phyloP scores from a whole-genome alignment of 2,888 invertebrate species.

The Helicoverpa assulta region DNA sequence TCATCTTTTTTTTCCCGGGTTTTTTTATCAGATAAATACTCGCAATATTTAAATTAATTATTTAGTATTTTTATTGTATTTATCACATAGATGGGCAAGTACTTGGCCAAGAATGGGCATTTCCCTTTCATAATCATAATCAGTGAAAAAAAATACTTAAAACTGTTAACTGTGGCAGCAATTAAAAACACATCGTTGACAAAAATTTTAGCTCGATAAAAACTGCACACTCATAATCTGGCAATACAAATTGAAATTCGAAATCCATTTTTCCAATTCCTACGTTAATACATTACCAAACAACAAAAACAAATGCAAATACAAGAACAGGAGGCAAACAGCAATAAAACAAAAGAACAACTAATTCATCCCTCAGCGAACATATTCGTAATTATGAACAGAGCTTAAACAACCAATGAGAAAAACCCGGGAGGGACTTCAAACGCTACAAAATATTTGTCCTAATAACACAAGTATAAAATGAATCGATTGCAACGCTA shows the following conservation, averaged over 20 bases:
- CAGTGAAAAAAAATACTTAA: too few species aligned
- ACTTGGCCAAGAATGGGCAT: accelerated
- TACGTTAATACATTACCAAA: not conserved
- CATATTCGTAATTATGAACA: conserved; percentile 52
- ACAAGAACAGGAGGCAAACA: conserved; percentile 18
- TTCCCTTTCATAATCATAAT: too few species aligned
- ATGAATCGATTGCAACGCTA: conserved; percentile 73
- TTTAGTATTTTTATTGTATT: too few species aligned
- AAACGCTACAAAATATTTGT: conserved; percentile 64
- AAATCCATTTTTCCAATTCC: not conserved
- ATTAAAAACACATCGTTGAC: too few species aligned
- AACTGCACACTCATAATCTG: not conserved
- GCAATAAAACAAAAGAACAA: conserved; percentile 36
- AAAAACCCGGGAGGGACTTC: conserved; percentile 50
- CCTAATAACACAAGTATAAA: conserved; percentile 66
- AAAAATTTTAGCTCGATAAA: not conserved
- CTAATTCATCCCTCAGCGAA: conserved; percentile 40
- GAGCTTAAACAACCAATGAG: conserved; percentile 37
- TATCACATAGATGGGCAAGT: too few species aligned
- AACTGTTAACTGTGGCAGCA: too few species aligned
- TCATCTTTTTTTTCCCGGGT: too few species aligned
- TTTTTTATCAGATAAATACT: too few species aligned
- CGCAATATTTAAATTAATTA: too few species aligned
- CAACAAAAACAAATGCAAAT: not conserved
- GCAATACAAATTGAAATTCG: not conserved